Percentiles rank a stretch among this genome's conserved stretches.
These are phyloP conservation scores for Pitta sordida DNA, from an alignment of 2,113 vertebrate genomes.

Conservation along the genomic window DNA sequence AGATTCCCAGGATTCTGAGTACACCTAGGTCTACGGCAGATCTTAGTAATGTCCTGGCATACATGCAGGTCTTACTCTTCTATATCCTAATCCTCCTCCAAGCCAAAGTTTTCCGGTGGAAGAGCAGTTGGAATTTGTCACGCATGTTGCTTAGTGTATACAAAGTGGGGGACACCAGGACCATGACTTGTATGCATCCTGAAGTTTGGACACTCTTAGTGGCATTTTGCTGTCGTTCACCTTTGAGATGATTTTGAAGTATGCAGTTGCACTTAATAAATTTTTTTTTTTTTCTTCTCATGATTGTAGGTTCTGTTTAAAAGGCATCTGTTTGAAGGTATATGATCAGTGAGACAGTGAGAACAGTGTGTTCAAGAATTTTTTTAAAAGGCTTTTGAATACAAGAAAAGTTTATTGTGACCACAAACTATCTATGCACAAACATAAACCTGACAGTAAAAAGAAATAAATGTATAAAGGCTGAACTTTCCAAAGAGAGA, in stretches of 20 bases:
- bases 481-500: not conserved
- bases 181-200: not conserved
- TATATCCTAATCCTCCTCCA: not conserved
- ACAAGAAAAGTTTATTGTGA: not conserved
- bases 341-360: not conserved
- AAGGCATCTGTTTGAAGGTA: not conserved
- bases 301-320: not conserved
- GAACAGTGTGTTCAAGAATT: not conserved
- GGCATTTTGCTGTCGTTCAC: not conserved
- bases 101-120: not conserved
- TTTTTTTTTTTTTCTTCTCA: not conserved
- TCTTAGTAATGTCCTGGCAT: accelerated
- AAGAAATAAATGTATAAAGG: not conserved
- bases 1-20: not conserved
- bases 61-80: not conserved
- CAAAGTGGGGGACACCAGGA: not conserved
- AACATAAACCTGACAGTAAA: not conserved
- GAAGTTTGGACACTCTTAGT: not conserved
- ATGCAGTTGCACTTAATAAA: not conserved
- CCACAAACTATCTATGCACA: not conserved
- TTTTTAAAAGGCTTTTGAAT: not conserved
- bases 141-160: not conserved
- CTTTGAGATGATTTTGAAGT: not conserved
- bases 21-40: not conserved
- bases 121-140: not conserved